These are phyloP conservation scores for Hydrotaea cyrtoneurina DNA, from an alignment of 2,888 invertebrate genomes.

Conservation along the genomic window DNA sequence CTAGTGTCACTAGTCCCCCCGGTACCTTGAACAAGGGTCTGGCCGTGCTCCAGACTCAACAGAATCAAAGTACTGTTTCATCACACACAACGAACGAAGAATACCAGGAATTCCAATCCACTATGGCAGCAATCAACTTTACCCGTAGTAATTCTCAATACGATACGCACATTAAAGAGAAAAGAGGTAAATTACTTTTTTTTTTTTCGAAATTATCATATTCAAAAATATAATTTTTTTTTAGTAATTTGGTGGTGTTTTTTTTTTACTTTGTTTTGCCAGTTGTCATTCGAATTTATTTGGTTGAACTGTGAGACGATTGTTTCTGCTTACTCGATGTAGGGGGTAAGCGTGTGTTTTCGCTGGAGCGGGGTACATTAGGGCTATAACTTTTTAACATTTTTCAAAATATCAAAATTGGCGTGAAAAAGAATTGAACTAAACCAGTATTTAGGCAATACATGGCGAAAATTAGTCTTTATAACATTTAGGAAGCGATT, in stretches of 20 bases:
- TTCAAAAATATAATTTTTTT: not conserved
- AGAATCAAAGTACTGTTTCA: slow-evolving; percentile 71
- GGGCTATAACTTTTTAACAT: no score
- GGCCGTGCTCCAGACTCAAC: slow-evolving; percentile 73
- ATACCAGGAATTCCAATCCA: slow-evolving; percentile 83
- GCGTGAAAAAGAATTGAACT: no score
- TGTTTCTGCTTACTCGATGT: no score
- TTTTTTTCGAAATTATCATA: no score
- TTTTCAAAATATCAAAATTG: no score
- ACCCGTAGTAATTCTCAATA: slow-evolving; percentile 90
- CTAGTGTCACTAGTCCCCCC: slow-evolving; percentile 69
- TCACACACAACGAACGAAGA: slow-evolving; percentile 72
- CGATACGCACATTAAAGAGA: slow-evolving; percentile 92
- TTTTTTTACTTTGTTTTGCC: not conserved
- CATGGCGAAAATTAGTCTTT: no score
- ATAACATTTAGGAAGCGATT: no score
- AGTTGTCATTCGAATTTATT: not conserved
- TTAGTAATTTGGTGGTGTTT: not conserved
- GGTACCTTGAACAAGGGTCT: slow-evolving; percentile 77
- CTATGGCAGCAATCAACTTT: slow-evolving; percentile 86
- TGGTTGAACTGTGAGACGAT: no score
- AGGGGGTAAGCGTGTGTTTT: no score
- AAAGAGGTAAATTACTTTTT: slow-evolving; percentile 86
- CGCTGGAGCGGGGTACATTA: no score
- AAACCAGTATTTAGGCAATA: no score